phyloP scores from a whole-genome alignment of 2,113 vertebrate genomes.

The Tenrec ecaudatus region DNA sequence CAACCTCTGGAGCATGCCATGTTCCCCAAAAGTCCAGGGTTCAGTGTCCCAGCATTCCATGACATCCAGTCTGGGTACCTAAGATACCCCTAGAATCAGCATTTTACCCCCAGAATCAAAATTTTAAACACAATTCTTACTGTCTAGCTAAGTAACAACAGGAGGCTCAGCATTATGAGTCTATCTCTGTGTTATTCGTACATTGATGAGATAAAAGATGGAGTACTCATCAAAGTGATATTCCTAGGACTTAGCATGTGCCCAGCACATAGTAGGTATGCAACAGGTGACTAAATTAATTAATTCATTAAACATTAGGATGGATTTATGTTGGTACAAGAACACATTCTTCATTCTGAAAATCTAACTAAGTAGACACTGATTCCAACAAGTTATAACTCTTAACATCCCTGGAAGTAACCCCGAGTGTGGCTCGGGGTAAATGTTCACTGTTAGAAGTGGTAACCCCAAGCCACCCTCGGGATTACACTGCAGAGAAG shows the following conservation, averaged over 20 bases:
- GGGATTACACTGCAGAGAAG: too few species aligned
- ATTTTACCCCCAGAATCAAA: neutral
- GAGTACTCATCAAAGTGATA: neutral
- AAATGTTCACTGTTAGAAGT: too few species aligned
- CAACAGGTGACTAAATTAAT: neutral
- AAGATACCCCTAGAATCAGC: neutral
- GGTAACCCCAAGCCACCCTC: too few species aligned
- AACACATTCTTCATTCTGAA: neutral
- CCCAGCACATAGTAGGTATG: neutral
- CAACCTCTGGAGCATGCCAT: too few species aligned
- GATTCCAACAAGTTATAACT: too few species aligned
- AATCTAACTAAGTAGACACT: neutral
- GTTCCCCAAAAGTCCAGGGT: too few species aligned
- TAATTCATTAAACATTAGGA: neutral
- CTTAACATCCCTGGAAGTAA: too few species aligned
- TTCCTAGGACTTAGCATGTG: neutral
- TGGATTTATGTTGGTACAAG: neutral
- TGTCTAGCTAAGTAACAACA: neutral
- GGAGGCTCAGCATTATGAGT: neutral
- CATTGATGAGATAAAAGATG: neutral
- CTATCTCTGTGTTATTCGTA: neutral
- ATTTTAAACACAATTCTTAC: constrained; percentile 17
- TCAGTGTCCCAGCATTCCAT: too few species aligned
- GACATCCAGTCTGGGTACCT: too few species aligned
- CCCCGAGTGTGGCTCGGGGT: too few species aligned